Evolutionary conservation across 1,140 invertebrate species (phyloP).

Genomic region (Cydia splendana): DNA sequence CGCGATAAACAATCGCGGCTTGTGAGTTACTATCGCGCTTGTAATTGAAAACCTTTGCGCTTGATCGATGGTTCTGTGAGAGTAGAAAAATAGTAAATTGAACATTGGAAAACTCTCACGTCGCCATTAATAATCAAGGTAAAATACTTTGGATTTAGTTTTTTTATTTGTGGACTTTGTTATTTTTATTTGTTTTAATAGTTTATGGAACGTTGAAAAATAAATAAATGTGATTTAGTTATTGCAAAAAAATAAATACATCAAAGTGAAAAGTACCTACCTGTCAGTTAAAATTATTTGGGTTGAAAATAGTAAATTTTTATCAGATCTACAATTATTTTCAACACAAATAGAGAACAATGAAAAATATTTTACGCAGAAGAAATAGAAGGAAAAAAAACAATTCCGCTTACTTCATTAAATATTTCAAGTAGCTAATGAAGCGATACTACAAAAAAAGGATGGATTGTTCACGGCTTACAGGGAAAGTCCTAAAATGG

Average conservation of each 20-base stretch:
- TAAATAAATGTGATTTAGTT: too few relatives aligned
- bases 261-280: too few relatives aligned
- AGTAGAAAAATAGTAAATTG: background rate
- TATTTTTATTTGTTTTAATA: too few relatives aligned
- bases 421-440: conserved; percentile 15
- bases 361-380: background rate
- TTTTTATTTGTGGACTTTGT: too few relatives aligned
- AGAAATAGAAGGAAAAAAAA: background rate
- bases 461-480: conserved; percentile 19
- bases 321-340: background rate
- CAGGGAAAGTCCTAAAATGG: conserved; percentile 35
- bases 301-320: background rate
- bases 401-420: background rate
- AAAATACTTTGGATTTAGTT: background rate
- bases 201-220: too few relatives aligned
- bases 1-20: conserved; percentile 36
- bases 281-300: too few relatives aligned
- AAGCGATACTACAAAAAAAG: conserved; percentile 18
- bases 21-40: conserved; percentile 38
- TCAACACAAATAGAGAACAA: background rate
- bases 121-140: background rate
- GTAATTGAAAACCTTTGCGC: conserved; percentile 40
- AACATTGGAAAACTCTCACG: background rate
- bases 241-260: too few relatives aligned
- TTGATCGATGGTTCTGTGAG: conserved; percentile 36